Evolutionary conservation across 2,113 vertebrate species (phyloP).

Genomic region (Daubentonia madagascariensis): DNA sequence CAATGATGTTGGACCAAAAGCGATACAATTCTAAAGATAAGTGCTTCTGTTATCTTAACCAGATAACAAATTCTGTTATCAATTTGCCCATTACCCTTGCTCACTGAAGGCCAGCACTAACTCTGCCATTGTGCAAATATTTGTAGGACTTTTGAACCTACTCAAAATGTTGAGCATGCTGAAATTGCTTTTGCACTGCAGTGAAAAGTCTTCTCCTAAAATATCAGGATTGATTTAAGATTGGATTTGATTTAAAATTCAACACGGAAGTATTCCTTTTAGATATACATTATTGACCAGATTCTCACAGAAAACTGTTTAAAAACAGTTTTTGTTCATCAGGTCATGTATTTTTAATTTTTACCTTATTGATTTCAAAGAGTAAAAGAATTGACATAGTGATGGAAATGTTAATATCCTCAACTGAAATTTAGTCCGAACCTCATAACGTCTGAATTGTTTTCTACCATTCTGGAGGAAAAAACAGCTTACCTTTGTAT

Average conservation of each 20-base stretch:
- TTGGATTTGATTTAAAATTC: not conserved
- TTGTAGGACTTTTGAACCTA: not conserved
- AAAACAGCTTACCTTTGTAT: not conserved
- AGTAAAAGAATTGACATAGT: not conserved
- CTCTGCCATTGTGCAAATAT: not conserved
- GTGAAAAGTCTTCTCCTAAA: not conserved
- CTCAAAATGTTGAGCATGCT: not conserved
- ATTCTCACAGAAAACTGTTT: not conserved
- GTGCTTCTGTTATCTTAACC: too few relatives aligned
- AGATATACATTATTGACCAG: not conserved
- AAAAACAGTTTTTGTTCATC: not conserved
- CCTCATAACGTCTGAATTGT: not conserved
- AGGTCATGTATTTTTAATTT: not conserved
- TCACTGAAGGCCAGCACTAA: not conserved
- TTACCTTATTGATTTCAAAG: not conserved
- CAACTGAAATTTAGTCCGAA: not conserved
- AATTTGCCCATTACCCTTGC: not conserved
- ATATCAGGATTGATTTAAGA: not conserved
- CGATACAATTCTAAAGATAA: not conserved
- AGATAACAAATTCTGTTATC: too few relatives aligned
- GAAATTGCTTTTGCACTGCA: not conserved
- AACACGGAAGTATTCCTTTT: not conserved
- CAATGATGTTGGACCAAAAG: not conserved
- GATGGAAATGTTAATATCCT: not conserved
- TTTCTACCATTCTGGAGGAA: not conserved